Conservation (phyloP, 2,797 vertebrate species). For the Setipinna tenuifilis region DNA sequence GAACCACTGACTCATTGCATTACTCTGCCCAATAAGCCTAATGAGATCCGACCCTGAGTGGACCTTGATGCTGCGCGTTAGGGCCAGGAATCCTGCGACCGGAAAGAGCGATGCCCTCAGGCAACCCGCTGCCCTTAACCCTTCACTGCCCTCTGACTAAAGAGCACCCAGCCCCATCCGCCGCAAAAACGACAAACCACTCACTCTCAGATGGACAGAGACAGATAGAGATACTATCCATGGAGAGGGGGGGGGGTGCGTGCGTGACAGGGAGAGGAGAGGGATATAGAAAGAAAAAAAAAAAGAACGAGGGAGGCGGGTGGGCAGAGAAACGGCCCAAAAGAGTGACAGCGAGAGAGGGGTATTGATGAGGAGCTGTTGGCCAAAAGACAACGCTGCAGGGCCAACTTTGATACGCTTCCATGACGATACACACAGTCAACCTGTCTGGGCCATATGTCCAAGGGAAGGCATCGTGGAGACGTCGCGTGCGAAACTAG, state of each 20-base stretch:
- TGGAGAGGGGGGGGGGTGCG: no score
- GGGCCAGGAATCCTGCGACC: neutral
- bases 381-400: conserved; percentile 9
- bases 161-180: neutral
- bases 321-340: neutral
- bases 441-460: neutral
- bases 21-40: neutral
- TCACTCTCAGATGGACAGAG: neutral
- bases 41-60: neutral
- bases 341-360: neutral
- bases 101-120: neutral
- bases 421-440: neutral
- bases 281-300: neutral
- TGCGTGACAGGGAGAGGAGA: neutral
- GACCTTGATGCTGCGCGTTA: neutral
- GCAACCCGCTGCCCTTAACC: neutral
- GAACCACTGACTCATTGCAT: conserved; percentile 9
- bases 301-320: neutral
- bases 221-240: neutral
- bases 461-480: neutral
- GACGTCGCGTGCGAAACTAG: neutral
- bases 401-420: neutral
- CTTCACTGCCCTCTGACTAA: neutral
- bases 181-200: neutral
- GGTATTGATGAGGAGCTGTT: conserved; percentile 17